Conservation (phyloP, 2,113 vertebrate genomes). For the Centropus bengalensis region DNA sequence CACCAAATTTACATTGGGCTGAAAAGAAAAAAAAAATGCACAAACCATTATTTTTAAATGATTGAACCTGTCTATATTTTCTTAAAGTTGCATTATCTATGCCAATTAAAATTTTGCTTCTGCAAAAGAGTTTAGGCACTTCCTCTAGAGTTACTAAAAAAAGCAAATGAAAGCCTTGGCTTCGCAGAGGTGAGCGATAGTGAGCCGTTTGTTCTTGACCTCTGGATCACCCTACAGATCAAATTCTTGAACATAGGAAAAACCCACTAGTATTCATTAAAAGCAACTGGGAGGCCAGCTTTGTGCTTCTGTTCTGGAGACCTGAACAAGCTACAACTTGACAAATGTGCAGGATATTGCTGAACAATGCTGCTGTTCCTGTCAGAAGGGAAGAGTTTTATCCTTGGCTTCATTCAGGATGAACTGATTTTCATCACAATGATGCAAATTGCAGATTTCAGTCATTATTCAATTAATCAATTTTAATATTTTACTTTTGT, state of each 20-base stretch:
- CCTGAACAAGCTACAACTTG: constrained; percentile 28
- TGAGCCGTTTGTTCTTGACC: constrained; percentile 73
- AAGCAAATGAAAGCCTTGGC: constrained; percentile 74
- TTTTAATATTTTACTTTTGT: neutral
- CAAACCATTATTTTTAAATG: neutral
- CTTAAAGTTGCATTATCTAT: constrained; percentile 10
- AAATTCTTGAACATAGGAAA: constrained; percentile 71
- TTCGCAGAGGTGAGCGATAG: constrained; percentile 54
- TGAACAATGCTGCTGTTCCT: constrained; percentile 64
- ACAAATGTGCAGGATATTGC: constrained; percentile 64
- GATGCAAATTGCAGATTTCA: constrained; percentile 13
- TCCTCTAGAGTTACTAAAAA: constrained; percentile 76
- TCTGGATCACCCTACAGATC: constrained; percentile 70
- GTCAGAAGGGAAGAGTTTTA: neutral
- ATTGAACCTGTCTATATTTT: neutral
- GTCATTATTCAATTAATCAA: constrained; percentile 11
- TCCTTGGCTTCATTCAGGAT: neutral
- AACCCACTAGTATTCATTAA: constrained; percentile 73
- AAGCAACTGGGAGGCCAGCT: constrained; percentile 68
- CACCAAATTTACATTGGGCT: neutral
- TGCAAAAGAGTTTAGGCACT: constrained; percentile 65
- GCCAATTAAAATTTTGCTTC: constrained; percentile 64
- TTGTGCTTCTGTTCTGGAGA: constrained; percentile 45
- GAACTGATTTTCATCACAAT: constrained; percentile 16
- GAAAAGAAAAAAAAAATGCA: neutral